Evolutionary conservation across 2,888 invertebrate genomes (phyloP).

Genomic region (Perizoma flavofasciatum): DNA sequence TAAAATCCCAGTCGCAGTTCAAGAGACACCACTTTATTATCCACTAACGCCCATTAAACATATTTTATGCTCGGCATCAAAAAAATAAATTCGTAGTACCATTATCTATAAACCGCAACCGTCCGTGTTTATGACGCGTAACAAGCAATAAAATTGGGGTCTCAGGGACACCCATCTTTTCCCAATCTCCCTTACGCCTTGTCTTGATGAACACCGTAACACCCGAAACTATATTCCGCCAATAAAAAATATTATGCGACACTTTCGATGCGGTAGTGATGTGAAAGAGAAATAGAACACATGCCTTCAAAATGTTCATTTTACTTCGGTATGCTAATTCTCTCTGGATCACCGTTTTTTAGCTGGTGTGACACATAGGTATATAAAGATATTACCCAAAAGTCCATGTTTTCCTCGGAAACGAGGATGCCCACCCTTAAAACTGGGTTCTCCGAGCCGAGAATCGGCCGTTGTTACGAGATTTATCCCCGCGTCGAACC

Average conservation of each 20-base stretch:
- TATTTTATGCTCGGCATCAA: slow-evolving; percentile 64
- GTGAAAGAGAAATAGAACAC: slow-evolving; percentile 2
- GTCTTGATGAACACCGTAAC: slow-evolving; percentile 74
- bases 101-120: slow-evolving; percentile 69
- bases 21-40: slow-evolving; percentile 39
- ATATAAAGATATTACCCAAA: too few relatives aligned
- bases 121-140: slow-evolving; percentile 77
- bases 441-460: too few relatives aligned
- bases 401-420: too few relatives aligned
- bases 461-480: too few relatives aligned
- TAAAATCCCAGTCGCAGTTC: slow-evolving; percentile 31
- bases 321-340: neutral
- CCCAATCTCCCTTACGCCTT: slow-evolving; percentile 67
- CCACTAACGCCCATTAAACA: slow-evolving; percentile 63
- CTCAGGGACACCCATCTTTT: slow-evolving; percentile 62
- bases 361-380: too few relatives aligned
- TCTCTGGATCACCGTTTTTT: too few relatives aligned
- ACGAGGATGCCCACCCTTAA: too few relatives aligned
- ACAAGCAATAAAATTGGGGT: slow-evolving; percentile 79
- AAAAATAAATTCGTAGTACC: slow-evolving; percentile 62
- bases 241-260: slow-evolving; percentile 73
- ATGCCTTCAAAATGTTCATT: too few relatives aligned
- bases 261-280: slow-evolving; percentile 47
- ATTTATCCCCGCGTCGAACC: too few relatives aligned
- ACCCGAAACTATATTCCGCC: slow-evolving; percentile 62